Evolutionary conservation across 2,113 vertebrate genomes (phyloP).

Genomic region (Crotalus horridus): DNA sequence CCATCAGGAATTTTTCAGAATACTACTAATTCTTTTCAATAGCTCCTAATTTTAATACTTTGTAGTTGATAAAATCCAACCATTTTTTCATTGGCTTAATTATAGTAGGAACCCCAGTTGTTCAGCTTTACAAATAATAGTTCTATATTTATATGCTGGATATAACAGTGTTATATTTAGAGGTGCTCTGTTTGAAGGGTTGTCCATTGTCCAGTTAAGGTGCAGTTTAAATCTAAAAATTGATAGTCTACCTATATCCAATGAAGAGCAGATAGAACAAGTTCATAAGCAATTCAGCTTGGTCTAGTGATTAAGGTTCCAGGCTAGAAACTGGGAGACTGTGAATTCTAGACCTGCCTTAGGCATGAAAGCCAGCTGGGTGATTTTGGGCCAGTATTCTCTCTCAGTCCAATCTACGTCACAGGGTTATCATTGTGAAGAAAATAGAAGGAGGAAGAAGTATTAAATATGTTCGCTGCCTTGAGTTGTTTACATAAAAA

Average conservation of each 20-base stretch:
- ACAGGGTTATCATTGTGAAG: not conserved
- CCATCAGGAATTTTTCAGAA: not conserved
- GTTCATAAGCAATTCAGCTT: not conserved
- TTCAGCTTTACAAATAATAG: not conserved
- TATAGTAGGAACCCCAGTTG: not conserved
- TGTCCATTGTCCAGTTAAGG: not conserved
- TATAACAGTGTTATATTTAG: not conserved
- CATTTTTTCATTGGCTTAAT: not conserved
- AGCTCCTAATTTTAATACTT: not conserved
- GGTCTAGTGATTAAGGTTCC: too few relatives aligned
- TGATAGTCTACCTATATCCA: not conserved
- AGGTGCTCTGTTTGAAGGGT: not conserved
- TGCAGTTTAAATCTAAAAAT: not conserved
- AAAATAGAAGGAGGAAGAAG: not conserved
- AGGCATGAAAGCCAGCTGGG: too few relatives aligned
- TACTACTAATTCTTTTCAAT: not conserved
- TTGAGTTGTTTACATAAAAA: not conserved
- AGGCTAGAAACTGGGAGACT: too few relatives aligned
- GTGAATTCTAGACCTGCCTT: too few relatives aligned
- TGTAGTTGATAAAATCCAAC: not conserved
- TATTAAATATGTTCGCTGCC: not conserved
- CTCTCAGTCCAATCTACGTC: not conserved
- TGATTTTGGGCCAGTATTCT: too few relatives aligned
- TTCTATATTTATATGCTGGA: not conserved
- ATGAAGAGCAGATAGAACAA: not conserved